Evolutionary conservation across 2,113 vertebrate species (phyloP).

Genomic region (Sinosuthora webbiana): DNA sequence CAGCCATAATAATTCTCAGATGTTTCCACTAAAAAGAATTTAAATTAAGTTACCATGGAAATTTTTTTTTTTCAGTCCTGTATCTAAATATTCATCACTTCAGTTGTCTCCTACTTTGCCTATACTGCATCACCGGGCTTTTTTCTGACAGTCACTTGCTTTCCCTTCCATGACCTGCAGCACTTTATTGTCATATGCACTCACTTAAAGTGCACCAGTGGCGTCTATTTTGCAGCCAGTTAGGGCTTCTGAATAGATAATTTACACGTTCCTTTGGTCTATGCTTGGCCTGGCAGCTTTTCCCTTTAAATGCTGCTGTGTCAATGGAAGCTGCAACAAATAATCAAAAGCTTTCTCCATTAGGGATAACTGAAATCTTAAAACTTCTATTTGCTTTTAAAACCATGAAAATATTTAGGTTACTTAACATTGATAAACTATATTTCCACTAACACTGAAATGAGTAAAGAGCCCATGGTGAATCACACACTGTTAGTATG

Average conservation of each 20-base stretch:
- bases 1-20: neutral
- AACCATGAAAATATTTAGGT: neutral
- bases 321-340: neutral
- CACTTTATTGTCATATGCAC: neutral
- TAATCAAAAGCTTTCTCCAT: neutral
- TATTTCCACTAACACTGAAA: neutral
- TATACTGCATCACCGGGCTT: accelerated
- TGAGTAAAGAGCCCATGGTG: neutral
- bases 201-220: neutral
- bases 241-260: neutral
- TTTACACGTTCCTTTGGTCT: neutral
- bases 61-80: neutral
- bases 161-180: neutral
- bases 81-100: neutral
- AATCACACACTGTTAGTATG: slow-evolving; percentile 18
- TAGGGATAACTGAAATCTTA: neutral
- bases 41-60: neutral
- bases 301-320: neutral
- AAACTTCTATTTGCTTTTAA: neutral
- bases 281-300: neutral
- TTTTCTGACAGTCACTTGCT: neutral
- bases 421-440: neutral
- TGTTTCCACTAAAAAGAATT: neutral
- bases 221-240: neutral
- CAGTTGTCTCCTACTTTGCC: neutral